A percentile compares a stretch with the other conserved stretches of the same genome.
Evolutionary conservation across 2,888 invertebrate genomes (phyloP).

Genomic region (Dicycla oo): DNA sequence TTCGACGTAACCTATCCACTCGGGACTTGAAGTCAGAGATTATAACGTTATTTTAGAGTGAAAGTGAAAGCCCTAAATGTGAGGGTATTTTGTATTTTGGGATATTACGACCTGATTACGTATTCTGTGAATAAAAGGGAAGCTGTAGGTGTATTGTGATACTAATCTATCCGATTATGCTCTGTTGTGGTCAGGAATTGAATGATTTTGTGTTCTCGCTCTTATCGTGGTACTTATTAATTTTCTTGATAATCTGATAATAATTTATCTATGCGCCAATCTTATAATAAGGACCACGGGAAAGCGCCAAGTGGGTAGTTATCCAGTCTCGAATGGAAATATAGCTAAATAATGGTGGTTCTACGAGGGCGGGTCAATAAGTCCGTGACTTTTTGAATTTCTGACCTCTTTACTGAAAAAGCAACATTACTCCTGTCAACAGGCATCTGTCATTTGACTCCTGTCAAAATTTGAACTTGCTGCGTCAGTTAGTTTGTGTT

Average conservation of each 20-base stretch:
- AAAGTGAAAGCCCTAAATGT: not conserved
- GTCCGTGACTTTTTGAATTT: no score
- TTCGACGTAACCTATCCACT: no score
- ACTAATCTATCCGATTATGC: slow-evolving; percentile 35
- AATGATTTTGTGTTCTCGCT: slow-evolving; percentile 16
- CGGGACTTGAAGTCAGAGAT: no score
- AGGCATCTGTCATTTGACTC: no score
- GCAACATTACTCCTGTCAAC: no score
- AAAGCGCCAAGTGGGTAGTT: not conserved
- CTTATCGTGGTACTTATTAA: slow-evolving; percentile 4
- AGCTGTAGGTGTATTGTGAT: slow-evolving; percentile 10
- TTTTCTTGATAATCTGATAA: slow-evolving; percentile 15
- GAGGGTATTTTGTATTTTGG: slow-evolving; percentile 6
- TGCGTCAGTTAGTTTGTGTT: no score
- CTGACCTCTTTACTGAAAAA: no score
- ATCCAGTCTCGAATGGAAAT: not conserved
- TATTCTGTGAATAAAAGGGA: slow-evolving; percentile 24
- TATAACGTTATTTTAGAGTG: no score
- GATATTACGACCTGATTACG: slow-evolving; percentile 21
- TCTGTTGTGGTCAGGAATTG: slow-evolving; percentile 19
- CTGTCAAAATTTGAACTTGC: no score
- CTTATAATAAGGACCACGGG: not conserved
- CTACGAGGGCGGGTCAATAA: no score
- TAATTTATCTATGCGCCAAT: not conserved
- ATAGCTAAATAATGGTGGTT: not conserved